Evolutionary conservation across 2,113 vertebrate species (phyloP).

Genomic region (Perca fluviatilis): DNA sequence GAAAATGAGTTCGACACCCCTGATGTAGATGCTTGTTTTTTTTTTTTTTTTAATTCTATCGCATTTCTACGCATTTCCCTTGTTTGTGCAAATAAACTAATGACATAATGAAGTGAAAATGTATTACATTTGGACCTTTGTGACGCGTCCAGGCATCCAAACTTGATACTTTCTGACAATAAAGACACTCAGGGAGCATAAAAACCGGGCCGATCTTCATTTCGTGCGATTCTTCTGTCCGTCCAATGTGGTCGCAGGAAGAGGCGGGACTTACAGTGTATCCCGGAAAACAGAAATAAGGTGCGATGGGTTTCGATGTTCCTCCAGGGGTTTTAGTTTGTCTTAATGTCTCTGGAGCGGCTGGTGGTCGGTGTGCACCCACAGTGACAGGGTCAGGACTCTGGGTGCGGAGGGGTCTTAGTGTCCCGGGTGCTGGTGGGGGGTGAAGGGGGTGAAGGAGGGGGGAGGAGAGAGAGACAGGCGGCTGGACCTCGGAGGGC

Average conservation of each 20-base stretch:
- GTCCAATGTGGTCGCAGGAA: constrained; percentile 6
- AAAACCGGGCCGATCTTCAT: neutral
- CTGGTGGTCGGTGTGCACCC: neutral
- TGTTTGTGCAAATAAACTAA: too few relatives aligned
- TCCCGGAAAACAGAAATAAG: constrained; percentile 23
- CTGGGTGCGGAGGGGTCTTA: constrained; percentile 9
- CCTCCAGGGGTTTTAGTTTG: neutral
- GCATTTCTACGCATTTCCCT: too few relatives aligned
- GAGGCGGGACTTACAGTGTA: constrained; percentile 39
- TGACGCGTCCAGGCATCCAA: neutral
- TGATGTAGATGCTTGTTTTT: too few relatives aligned
- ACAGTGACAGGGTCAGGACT: constrained; percentile 6
- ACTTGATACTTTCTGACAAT: neutral
- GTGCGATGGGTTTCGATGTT: neutral
- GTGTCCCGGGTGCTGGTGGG: constrained; percentile 73
- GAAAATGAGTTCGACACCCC: too few relatives aligned
- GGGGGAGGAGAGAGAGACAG: constrained; percentile 79
- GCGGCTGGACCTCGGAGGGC: constrained; percentile 64
- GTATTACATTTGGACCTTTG: too few relatives aligned
- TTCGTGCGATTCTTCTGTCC: neutral
- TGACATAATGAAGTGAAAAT: too few relatives aligned
- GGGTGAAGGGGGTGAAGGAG: constrained; percentile 76
- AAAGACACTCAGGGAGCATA: too few relatives aligned
- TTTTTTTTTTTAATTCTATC: too few relatives aligned
- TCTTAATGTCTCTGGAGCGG: neutral